Base-by-base conservation (phyloP, 2,113 vertebrate species). In the western clawed frog (Xenopus tropicalis) region DNA sequence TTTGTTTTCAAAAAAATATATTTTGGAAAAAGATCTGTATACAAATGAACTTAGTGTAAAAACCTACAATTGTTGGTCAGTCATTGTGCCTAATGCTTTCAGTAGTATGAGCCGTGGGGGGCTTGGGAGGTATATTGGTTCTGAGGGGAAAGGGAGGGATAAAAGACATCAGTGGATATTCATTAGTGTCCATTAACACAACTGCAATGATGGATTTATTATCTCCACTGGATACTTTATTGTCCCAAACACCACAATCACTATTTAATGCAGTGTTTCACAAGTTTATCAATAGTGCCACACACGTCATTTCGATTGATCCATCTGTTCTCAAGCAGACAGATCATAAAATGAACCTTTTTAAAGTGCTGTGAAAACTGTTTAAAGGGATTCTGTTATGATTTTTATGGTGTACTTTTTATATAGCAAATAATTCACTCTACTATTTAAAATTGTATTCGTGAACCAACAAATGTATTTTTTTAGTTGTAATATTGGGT, bases 151-250 rank as follows among this genome's bases (percentile, higher is more conserved):
- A 54, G 52, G 19, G 52, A n/a, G 52, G 52, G 52, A n/a, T 17
- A 17, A 17, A 17, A 19, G 52, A 10, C 14, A n/a, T 17, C 19
- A 54, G 52, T 54, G 19, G 19, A n/a, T 54, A 54, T 54, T 54
- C 52, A 54, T 54, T 54, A 54, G 52, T 54, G 52, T 54, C 52
- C 17, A n/a, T 54, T 54, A 54, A 54, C 52, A 17, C 52, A n/a
- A 54, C 52, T 54, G 19, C 16, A n/a, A 54, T 54, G 52, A 54
- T 54, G 52, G 16, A n/a, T 54, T 54, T 54, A 20, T 54, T 54
- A 54, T 17, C 16, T n/a, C 16, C 19, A 54, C 8, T 54, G 52
- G 52, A 54, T n/a, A n/a, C 52, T 20, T 54, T n/a, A 54, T 54
- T 54, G 52, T 54, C 52, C 14, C 52, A n/a, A 54, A 54, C 52